Conservation (phyloP, 2,113 vertebrate genomes). For the Hylia prasina region DNA sequence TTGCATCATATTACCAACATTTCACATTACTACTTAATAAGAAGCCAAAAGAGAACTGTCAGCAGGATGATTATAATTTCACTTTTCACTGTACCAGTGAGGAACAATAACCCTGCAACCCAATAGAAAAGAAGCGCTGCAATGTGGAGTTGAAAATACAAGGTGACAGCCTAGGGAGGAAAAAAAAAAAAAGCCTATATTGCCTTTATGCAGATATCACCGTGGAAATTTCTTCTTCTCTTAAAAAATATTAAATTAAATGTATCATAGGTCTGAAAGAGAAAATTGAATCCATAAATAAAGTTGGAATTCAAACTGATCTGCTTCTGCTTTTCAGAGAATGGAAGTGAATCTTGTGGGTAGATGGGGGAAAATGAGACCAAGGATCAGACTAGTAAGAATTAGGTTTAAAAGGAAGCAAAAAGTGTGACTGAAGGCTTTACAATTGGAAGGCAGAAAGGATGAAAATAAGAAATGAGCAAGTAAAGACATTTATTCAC, state of each 20-base stretch:
- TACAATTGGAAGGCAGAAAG: background rate
- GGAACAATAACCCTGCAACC: background rate
- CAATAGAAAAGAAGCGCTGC: background rate
- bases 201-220: background rate
- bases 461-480: background rate
- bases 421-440: background rate
- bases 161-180: background rate
- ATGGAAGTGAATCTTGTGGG: background rate
- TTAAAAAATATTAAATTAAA: background rate
- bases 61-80: background rate
- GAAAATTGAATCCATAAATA: background rate
- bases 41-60: background rate
- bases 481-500: background rate
- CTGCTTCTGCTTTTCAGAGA: background rate
- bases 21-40: conserved; percentile 5
- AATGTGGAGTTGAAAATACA: background rate
- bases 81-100: background rate
- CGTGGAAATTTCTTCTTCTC: background rate
- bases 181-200: background rate
- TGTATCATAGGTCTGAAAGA: background rate
- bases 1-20: background rate
- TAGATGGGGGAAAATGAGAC: background rate
- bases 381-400: background rate
- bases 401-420: background rate
- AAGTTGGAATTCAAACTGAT: background rate